phyloP scores from a whole-genome alignment of 2,113 vertebrate species.

The Porphyrio hochstetteri region DNA sequence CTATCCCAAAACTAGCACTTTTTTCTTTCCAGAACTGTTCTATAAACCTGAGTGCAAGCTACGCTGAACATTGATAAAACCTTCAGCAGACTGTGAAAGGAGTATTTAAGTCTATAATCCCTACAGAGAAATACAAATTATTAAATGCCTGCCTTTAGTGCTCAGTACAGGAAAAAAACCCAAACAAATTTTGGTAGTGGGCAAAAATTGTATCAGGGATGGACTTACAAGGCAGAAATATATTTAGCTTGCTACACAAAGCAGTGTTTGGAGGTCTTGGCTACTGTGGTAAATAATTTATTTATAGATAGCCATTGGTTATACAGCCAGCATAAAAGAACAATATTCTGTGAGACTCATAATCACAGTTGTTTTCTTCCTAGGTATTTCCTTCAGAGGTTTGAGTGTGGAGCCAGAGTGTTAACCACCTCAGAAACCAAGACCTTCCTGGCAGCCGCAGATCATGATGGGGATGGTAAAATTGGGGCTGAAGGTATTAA shows the following conservation, averaged over 20 bases:
- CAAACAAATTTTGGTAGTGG: neutral
- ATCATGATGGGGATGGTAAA: constrained; percentile 91
- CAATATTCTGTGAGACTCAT: neutral
- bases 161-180: neutral
- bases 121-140: neutral
- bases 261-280: neutral
- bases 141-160: neutral
- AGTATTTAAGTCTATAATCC: neutral
- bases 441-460: constrained; percentile 85
- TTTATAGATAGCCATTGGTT: neutral
- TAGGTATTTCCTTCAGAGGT: constrained; percentile 93
- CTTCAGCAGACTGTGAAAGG: neutral
- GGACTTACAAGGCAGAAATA: neutral
- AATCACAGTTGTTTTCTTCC: neutral
- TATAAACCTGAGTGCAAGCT: neutral
- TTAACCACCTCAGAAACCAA: constrained; percentile 88
- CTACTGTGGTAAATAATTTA: neutral
- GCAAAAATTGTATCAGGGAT: neutral
- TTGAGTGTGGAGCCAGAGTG: constrained; percentile 84
- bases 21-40: neutral
- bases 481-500: constrained; percentile 89
- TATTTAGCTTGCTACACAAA: neutral
- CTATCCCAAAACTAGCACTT: neutral
- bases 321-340: neutral
- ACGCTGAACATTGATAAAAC: neutral